Conservation (phyloP, 2,113 vertebrate genomes). For the Ailuropoda melanoleuca region DNA sequence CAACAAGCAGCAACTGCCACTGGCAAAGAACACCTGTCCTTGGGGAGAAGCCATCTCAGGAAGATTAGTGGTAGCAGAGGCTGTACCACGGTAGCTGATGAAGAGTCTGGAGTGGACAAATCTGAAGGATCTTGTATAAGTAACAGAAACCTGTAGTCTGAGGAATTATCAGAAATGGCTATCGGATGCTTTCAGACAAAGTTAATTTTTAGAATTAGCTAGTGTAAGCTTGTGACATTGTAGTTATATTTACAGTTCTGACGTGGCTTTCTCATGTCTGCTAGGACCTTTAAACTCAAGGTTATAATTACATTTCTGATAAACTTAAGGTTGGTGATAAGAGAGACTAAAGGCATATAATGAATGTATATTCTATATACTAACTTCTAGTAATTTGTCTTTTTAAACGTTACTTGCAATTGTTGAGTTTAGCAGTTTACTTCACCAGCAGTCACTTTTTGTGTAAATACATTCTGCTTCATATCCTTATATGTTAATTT, state of each 20-base stretch:
- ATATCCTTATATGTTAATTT: constrained; percentile 74
- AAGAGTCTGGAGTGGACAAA: background rate
- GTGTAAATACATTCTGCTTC: constrained; percentile 78
- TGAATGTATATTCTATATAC: background rate
- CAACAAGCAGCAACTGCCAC: background rate
- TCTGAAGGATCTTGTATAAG: background rate
- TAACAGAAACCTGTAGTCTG: background rate
- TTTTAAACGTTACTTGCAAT: constrained; percentile 53
- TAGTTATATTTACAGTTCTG: background rate
- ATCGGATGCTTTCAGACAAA: background rate
- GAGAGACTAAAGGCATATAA: background rate
- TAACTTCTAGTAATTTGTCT: constrained; percentile 49
- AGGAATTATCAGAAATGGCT: constrained; percentile 6
- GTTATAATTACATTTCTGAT: background rate
- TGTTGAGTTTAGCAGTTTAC: constrained; percentile 77
- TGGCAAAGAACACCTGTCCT: background rate
- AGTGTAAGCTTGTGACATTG: background rate
- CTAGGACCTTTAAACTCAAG: background rate
- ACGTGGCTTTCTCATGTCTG: background rate
- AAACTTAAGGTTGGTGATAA: background rate
- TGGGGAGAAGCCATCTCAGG: background rate
- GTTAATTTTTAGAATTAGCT: background rate
- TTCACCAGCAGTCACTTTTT: constrained; percentile 64
- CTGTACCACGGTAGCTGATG: background rate
- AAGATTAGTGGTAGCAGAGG: background rate